Evolutionary conservation across 1,140 invertebrate species (phyloP).

Genomic region (Pseudobourletiella spinata): DNA sequence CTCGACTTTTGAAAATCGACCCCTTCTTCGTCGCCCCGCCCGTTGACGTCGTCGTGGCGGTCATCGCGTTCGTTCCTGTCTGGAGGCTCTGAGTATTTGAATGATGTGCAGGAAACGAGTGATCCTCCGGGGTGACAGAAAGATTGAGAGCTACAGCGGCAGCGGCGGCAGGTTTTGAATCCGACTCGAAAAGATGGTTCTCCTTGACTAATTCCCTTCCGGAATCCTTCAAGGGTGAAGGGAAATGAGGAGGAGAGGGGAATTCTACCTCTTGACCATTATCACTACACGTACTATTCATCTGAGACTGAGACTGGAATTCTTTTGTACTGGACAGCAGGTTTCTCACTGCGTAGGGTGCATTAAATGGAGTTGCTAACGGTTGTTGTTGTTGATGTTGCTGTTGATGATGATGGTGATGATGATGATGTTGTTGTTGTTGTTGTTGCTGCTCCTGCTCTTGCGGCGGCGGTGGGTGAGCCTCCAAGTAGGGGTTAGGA

Average conservation of each 20-base stretch:
- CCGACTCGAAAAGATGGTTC: too few species aligned
- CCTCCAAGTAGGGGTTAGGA: neutral
- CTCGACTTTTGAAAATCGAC: constrained; percentile 72
- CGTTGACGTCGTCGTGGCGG: neutral
- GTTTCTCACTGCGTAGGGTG: constrained; percentile 33
- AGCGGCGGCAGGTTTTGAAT: too few species aligned
- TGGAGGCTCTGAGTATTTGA: neutral
- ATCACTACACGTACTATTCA: too few species aligned
- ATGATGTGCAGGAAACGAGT: neutral
- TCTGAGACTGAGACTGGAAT: neutral
- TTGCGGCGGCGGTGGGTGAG: too few species aligned
- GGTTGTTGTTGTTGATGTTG: neutral
- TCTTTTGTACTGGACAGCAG: constrained; percentile 13
- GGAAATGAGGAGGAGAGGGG: too few species aligned
- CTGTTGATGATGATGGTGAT: neutral
- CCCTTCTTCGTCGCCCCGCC: constrained; percentile 62
- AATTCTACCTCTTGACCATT: too few species aligned
- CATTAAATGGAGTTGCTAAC: constrained; percentile 26
- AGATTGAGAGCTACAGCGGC: neutral
- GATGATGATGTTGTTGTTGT: neutral
- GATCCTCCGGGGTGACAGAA: neutral
- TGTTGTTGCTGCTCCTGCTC: too few species aligned
- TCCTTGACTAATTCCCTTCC: neutral
- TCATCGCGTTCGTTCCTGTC: neutral
- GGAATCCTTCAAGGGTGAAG: too few species aligned